Percentiles rank a stretch among this genome's conserved stretches.
Conservation (phyloP, 1,140 invertebrate genomes). For the Zaprionus capensis region DNA sequence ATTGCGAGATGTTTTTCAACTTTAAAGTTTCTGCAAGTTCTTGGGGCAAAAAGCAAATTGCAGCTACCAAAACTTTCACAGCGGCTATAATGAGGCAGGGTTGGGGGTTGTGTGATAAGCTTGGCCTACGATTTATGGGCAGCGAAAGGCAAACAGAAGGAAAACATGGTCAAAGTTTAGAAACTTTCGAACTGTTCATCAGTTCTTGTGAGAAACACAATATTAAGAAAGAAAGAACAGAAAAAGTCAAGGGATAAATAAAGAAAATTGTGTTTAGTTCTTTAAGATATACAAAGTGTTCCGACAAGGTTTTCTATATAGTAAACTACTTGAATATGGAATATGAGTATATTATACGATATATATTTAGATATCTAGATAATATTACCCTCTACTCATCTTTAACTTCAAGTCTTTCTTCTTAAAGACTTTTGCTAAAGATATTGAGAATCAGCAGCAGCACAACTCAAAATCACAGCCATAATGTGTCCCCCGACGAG, state of each 20-base stretch:
- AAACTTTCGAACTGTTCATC: slow-evolving; percentile 24
- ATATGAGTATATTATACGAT: too few species aligned
- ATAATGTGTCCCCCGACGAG: slow-evolving; percentile 66
- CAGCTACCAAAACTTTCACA: slow-evolving; percentile 34
- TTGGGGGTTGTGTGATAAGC: slow-evolving; percentile 35
- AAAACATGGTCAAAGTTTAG: slow-evolving; percentile 27
- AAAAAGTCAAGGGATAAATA: neutral
- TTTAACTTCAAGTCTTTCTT: too few species aligned
- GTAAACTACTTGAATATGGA: too few species aligned
- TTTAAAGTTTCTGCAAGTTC: slow-evolving; percentile 46
- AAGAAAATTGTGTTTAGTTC: neutral
- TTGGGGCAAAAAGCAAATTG: slow-evolving; percentile 51
- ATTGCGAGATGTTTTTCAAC: slow-evolving; percentile 40
- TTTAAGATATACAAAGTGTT: too few species aligned
- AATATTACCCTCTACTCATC: too few species aligned
- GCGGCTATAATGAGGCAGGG: slow-evolving; percentile 49
- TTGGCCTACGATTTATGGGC: slow-evolving; percentile 38
- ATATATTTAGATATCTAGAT: too few species aligned
- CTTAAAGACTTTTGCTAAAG: slow-evolving; percentile 4
- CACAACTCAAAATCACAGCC: slow-evolving; percentile 61
- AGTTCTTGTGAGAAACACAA: slow-evolving; percentile 13
- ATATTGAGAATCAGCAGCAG: slow-evolving; percentile 16
- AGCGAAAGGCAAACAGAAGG: slow-evolving; percentile 23
- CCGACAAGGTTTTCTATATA: too few species aligned
- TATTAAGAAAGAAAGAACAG: neutral